Conservation (phyloP, 2,888 invertebrate species). For the Coenonympha arcania region DNA sequence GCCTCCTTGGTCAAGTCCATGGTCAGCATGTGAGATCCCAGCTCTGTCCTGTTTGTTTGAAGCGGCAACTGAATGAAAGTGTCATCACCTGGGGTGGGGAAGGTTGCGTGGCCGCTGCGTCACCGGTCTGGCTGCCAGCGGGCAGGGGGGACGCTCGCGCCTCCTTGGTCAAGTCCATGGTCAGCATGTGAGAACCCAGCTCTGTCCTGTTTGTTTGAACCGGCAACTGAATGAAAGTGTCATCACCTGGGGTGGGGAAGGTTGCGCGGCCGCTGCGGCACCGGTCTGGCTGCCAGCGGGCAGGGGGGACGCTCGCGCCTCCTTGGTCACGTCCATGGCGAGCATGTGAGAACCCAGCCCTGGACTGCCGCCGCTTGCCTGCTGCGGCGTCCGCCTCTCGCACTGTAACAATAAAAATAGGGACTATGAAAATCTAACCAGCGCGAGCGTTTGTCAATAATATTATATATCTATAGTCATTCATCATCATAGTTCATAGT, state of each 20-base stretch:
- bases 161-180: constrained; percentile 91
- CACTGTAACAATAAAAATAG: constrained; percentile 57
- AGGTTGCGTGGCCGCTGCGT: constrained; percentile 41
- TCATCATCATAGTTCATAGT: too few species aligned
- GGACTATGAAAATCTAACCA: too few species aligned
- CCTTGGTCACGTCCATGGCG: constrained; percentile 92
- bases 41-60: constrained; percentile 46
- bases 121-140: constrained; percentile 46
- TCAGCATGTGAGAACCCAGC: constrained; percentile 75
- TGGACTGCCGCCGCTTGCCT: constrained; percentile 64
- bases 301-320: constrained; percentile 67
- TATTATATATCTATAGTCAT: too few species aligned
- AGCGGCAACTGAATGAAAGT: neutral
- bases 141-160: constrained; percentile 64
- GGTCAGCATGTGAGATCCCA: constrained; percentile 77
- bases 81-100: constrained; percentile 62
- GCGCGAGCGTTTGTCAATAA: too few species aligned
- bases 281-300: constrained; percentile 52
- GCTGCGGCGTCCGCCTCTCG: constrained; percentile 69
- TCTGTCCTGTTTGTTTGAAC: too few species aligned
- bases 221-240: too few species aligned
- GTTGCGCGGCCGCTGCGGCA: constrained; percentile 40
- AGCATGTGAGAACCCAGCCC: constrained; percentile 71
- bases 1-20: constrained; percentile 89
- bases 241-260: constrained; percentile 59